A percentile compares a stretch with the other conserved stretches of the same genome.
phyloP scores from a whole-genome alignment of 2,888 invertebrate species.

The Anaspis maculata region DNA sequence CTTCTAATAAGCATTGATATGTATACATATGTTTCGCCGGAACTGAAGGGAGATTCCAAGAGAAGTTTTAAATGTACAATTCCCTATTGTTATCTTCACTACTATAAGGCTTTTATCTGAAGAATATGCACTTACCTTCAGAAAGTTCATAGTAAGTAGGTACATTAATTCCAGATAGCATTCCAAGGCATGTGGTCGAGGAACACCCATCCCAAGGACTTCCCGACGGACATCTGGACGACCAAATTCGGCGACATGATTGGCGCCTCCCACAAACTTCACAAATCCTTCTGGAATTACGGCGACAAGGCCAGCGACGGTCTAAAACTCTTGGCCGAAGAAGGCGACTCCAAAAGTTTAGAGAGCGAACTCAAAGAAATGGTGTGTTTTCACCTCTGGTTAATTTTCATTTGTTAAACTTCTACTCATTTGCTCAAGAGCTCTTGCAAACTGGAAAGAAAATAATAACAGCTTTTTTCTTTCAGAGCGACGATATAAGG shows the following conservation, averaged over 20 bases:
- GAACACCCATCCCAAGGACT: constrained; percentile 89
- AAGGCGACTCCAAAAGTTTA: constrained; percentile 77
- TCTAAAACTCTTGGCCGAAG: constrained; percentile 81
- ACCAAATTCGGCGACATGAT: constrained; percentile 94
- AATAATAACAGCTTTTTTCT: constrained; percentile 3
- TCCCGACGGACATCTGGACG: constrained; percentile 74
- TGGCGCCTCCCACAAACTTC: constrained; percentile 78
- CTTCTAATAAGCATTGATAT: no score
- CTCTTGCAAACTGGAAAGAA: constrained; percentile 1
- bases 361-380: constrained; percentile 82
- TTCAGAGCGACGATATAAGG: constrained; percentile 65
- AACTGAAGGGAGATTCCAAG: no score
- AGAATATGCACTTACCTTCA: no score
- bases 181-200: constrained; percentile 92
- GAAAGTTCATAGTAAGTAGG: no score
- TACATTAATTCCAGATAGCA: no score
- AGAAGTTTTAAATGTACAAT: no score
- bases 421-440: background rate
- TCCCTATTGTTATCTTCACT: no score
- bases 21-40: no score
- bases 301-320: constrained; percentile 79
- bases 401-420: background rate
- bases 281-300: constrained; percentile 83
- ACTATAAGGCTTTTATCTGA: no score
- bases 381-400: constrained; percentile 48